These are phyloP conservation scores for Caloenas nicobarica DNA, from an alignment of 2,113 vertebrate species.

Conservation along the genomic window DNA sequence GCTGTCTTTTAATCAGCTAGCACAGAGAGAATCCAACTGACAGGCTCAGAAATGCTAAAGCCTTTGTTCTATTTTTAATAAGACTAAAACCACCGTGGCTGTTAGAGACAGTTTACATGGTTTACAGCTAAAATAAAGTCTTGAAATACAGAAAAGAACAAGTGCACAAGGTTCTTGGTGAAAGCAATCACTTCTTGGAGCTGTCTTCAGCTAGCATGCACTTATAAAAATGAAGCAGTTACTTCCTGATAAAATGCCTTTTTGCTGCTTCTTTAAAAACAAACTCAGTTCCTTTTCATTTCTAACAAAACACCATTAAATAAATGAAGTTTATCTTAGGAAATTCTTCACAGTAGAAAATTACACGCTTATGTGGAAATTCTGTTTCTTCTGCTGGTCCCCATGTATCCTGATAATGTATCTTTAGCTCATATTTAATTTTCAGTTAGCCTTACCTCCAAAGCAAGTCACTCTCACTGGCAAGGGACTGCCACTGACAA, in stretches of 20 bases:
- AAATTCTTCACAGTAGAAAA: background rate
- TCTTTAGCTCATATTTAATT: background rate
- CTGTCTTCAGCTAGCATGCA: background rate
- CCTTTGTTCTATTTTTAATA: conserved; percentile 63
- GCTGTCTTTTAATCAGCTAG: conserved; percentile 47
- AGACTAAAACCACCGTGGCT: conserved; percentile 27
- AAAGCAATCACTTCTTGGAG: background rate
- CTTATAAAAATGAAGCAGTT: background rate
- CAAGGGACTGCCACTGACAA: background rate
- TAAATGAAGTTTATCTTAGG: background rate
- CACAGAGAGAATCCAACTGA: conserved; percentile 41
- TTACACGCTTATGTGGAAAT: background rate
- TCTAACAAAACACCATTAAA: background rate
- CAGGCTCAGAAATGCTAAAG: conserved; percentile 50
- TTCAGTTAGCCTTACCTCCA: background rate
- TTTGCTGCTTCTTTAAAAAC: background rate
- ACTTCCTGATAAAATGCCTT: background rate
- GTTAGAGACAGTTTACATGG: conserved; percentile 27
- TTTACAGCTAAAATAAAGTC: conserved; percentile 27
- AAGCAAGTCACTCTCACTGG: background rate
- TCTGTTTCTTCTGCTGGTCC: background rate
- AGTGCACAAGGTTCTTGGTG: background rate
- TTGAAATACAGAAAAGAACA: background rate
- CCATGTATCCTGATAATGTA: background rate
- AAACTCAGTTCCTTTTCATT: background rate